Percentiles rank a stretch among this genome's conserved stretches.
phyloP scores from a whole-genome alignment of 2,113 vertebrate species.

The Lampris incognitus region DNA sequence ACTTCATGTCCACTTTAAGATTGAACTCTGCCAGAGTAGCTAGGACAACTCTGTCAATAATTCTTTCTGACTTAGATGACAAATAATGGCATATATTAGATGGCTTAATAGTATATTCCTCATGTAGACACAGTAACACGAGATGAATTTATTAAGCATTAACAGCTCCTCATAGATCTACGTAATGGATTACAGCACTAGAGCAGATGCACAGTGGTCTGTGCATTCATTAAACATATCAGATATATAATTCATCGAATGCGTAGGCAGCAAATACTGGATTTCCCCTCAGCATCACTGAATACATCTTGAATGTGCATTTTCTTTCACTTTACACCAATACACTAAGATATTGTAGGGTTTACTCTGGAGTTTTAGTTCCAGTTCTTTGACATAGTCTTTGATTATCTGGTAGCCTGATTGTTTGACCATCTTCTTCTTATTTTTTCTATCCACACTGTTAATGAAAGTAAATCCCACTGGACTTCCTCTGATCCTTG shows the following conservation, averaged over 20 bases:
- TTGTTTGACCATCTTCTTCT: not conserved
- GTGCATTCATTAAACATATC: conserved; percentile 52
- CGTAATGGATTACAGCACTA: conserved; percentile 39
- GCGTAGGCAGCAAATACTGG: conserved; percentile 22
- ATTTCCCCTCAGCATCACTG: conserved; percentile 32
- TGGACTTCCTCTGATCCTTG: not conserved
- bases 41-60: too few species aligned
- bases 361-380: conserved; percentile 9
- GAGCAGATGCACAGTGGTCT: conserved; percentile 35
- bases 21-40: too few species aligned
- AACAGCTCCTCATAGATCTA: conserved; percentile 20
- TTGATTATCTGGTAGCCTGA: not conserved
- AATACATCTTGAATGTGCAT: not conserved
- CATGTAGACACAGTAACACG: conserved; percentile 29
- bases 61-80: too few species aligned
- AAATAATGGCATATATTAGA: too few species aligned
- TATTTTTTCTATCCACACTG: not conserved
- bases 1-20: too few species aligned
- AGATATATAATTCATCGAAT: too few species aligned
- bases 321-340: conserved; percentile 25
- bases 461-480: not conserved
- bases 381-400: not conserved
- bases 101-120: not conserved
- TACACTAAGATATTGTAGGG: not conserved
- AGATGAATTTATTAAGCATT: conserved; percentile 28